A percentile compares a stretch with the other conserved stretches of the same genome.
These are phyloP conservation scores for Orbicella faveolata DNA, from an alignment of 64 coral and sea anemone genomes.

Conservation along the genomic window DNA sequence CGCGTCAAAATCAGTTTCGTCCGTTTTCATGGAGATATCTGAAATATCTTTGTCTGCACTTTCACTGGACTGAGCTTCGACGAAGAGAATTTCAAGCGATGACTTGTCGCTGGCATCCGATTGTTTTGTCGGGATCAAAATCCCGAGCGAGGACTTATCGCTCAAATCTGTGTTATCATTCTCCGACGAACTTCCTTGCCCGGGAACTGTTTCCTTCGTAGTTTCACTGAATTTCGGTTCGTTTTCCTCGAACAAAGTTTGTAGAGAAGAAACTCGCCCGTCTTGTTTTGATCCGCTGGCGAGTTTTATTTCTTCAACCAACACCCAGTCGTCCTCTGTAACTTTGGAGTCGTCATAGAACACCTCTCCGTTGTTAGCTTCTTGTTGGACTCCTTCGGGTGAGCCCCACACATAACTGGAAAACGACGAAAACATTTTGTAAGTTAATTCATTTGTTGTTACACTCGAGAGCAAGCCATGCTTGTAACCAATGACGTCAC, in stretches of 20 bases:
- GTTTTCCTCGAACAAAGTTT: conserved; percentile 55
- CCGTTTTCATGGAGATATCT: conserved; percentile 24
- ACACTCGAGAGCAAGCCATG: neutral
- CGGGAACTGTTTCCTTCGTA: neutral
- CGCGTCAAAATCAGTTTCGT: neutral
- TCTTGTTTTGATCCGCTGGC: neutral
- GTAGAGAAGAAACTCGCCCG: conserved; percentile 25
- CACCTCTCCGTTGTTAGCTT: neutral
- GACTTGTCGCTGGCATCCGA: conserved; percentile 43
- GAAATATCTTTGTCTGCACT: neutral
- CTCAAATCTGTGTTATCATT: conserved; percentile 4
- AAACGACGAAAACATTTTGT: conserved; percentile 70
- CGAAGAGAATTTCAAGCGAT: conserved; percentile 67
- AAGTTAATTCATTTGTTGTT: neutral
- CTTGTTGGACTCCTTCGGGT: conserved; percentile 15
- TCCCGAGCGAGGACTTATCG: conserved; percentile 31
- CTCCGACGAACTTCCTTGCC: neutral
- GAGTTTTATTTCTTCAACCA: conserved; percentile 49
- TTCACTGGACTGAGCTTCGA: conserved; percentile 9
- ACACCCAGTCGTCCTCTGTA: conserved; percentile 72
- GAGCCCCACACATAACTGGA: conserved; percentile 57
- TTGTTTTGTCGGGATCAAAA: conserved; percentile 41
- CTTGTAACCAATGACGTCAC: neutral
- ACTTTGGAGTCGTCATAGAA: conserved; percentile 52
- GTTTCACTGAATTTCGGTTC: neutral